phyloP scores from a whole-genome alignment of 2,113 vertebrate species.

The Nettapus auritus region DNA sequence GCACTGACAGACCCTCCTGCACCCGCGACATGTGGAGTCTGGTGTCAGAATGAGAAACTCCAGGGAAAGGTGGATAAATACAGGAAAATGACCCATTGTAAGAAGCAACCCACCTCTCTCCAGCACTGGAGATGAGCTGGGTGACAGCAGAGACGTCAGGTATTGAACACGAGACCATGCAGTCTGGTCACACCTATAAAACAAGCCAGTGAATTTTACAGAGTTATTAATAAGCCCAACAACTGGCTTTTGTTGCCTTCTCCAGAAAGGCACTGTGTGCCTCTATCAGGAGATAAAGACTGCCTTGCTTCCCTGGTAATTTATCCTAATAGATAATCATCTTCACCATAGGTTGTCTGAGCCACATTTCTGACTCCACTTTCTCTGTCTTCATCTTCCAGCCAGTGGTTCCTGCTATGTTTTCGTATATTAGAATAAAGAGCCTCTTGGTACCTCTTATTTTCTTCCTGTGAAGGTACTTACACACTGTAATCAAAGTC shows the following conservation, averaged over 20 bases:
- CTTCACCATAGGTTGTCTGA: background rate
- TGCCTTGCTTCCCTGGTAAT: background rate
- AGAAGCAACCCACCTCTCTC: background rate
- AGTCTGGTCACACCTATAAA: background rate
- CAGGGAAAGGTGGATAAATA: background rate
- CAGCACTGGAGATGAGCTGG: background rate
- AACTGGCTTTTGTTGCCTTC: background rate
- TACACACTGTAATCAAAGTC: background rate
- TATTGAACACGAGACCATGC: fast-evolving
- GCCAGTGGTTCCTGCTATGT: background rate
- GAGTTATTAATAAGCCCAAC: background rate
- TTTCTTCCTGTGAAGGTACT: background rate
- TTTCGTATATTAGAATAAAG: background rate
- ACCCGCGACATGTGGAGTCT: too few relatives aligned
- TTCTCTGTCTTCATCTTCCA: background rate
- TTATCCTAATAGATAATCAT: background rate
- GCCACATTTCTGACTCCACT: background rate
- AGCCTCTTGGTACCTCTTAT: background rate
- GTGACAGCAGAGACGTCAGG: background rate
- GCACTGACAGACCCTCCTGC: background rate
- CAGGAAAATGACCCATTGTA: background rate
- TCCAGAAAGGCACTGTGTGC: background rate
- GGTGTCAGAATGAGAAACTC: background rate
- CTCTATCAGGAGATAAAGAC: background rate
- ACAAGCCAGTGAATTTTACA: background rate